phyloP scores from a whole-genome alignment of 2,888 invertebrate genomes.

The Ophion obscuratus region DNA sequence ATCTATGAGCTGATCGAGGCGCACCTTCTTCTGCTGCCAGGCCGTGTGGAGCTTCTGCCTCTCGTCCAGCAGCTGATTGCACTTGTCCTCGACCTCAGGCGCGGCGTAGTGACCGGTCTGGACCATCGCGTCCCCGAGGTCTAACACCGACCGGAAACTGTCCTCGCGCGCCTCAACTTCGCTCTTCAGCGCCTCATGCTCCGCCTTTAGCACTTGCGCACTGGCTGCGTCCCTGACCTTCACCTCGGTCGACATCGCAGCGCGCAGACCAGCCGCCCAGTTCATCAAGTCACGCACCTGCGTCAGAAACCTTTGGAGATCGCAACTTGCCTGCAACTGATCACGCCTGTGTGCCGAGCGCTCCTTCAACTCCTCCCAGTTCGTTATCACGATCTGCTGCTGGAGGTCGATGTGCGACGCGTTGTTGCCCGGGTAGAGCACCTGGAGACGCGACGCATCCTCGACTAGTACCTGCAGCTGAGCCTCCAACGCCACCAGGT shows the following conservation, averaged over 20 bases:
- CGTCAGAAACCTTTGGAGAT: conserved; percentile 95
- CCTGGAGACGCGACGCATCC: conserved; percentile 94
- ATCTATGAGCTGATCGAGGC: conserved; percentile 95
- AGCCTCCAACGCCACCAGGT: conserved; percentile 95
- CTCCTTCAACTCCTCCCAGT: conserved; percentile 94
- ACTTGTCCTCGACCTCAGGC: conserved; percentile 92
- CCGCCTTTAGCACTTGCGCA: conserved; percentile 92
- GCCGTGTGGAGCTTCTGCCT: conserved; percentile 91
- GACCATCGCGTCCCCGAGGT: conserved; percentile 92
- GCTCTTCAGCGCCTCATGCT: conserved; percentile 92
- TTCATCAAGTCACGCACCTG: conserved; percentile 94
- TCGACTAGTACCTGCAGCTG: conserved; percentile 96
- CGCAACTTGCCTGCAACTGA: conserved; percentile 93
- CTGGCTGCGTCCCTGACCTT: conserved; percentile 92
- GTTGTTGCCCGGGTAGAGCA: conserved; percentile 95
- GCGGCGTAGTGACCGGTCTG: conserved; percentile 93
- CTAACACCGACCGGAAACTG: conserved; percentile 90
- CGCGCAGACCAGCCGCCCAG: conserved; percentile 93
- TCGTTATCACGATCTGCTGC: conserved; percentile 93
- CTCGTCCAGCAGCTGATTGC: conserved; percentile 91
- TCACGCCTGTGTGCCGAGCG: conserved; percentile 92
- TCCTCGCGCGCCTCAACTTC: conserved; percentile 96
- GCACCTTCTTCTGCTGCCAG: conserved; percentile 95
- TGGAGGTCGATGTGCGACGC: conserved; percentile 95
- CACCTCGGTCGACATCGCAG: conserved; percentile 91